Conservation (phyloP, 2,113 vertebrate species). For the Burhinus oedicnemus region DNA sequence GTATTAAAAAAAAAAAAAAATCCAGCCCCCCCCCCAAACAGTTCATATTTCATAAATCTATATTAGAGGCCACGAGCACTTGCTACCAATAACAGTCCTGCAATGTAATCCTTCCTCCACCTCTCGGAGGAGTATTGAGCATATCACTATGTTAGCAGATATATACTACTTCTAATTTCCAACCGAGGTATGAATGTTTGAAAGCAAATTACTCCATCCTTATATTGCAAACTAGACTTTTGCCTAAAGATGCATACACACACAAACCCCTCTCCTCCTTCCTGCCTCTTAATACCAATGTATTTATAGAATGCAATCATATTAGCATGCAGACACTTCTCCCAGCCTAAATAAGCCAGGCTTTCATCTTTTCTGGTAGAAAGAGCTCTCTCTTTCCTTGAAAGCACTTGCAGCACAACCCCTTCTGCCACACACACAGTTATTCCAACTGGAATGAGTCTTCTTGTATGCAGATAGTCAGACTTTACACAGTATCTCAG, state of each 20-base stretch:
- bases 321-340: neutral
- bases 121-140: neutral
- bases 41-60: neutral
- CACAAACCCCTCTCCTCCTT: neutral
- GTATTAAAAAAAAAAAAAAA: neutral
- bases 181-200: neutral
- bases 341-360: neutral
- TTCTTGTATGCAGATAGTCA: neutral
- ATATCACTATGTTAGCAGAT: neutral
- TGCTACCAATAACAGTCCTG: neutral
- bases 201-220: neutral
- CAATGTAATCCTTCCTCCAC: neutral
- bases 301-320: neutral
- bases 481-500: neutral
- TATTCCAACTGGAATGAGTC: neutral
- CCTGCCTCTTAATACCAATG: neutral
- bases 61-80: neutral
- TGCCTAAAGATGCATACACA: neutral
- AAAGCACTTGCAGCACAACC: neutral
- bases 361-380: neutral
- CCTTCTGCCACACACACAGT: neutral
- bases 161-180: neutral
- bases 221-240: neutral
- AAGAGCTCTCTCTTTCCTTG: neutral
- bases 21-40: accelerated